Conservation (phyloP, 2,888 invertebrate genomes). For the Pachydiplax longipennis region DNA sequence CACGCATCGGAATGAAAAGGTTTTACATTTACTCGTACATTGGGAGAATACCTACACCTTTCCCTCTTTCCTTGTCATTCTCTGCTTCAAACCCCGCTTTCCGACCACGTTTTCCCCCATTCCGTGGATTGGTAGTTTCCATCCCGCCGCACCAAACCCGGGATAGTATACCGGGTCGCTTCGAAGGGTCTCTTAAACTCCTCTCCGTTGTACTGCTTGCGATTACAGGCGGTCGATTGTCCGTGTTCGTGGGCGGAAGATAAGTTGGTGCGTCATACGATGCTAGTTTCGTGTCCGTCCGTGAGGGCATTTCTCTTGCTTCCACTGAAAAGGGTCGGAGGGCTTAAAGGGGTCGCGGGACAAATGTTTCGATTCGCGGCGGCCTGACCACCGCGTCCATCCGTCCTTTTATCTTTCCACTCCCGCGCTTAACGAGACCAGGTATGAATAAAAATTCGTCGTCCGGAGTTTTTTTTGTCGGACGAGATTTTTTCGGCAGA, state of each 20-base stretch:
- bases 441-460: too few relatives aligned
- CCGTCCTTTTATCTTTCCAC: background rate
- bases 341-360: background rate
- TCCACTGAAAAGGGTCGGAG: background rate
- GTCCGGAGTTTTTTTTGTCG: too few relatives aligned
- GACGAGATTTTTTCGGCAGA: too few relatives aligned
- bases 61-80: too few relatives aligned
- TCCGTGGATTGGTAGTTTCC: background rate
- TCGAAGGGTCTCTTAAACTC: background rate
- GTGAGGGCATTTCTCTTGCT: background rate
- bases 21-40: too few relatives aligned
- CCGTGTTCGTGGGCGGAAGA: background rate
- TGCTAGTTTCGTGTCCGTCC: background rate
- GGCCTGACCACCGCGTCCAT: background rate
- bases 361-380: background rate
- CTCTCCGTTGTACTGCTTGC: background rate
- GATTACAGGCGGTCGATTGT: background rate
- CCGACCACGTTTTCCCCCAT: background rate
- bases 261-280: background rate
- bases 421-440: background rate
- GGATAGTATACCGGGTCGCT: background rate
- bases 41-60: too few relatives aligned
- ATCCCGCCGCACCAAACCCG: background rate
- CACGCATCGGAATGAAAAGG: too few relatives aligned
- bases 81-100: too few relatives aligned